Percentiles rank a stretch among this genome's conserved stretches.
Evolutionary conservation across 1,140 invertebrate genomes (phyloP).

Genomic region (Amphibalanus amphitrite): DNA sequence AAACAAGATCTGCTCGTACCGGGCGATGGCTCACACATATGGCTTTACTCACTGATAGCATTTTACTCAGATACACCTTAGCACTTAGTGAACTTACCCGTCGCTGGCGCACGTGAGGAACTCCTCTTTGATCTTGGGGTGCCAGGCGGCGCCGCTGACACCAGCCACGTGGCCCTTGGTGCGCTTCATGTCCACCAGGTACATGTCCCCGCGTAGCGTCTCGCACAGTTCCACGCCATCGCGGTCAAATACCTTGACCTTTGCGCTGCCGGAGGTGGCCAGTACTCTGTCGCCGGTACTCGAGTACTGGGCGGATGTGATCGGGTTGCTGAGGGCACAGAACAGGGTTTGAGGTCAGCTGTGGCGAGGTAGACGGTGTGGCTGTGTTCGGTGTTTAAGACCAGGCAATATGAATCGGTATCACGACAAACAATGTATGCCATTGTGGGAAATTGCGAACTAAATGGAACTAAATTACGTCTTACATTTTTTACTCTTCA

Average conservation of each 20-base stretch:
- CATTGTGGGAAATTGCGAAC: too few species aligned
- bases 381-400: too few species aligned
- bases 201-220: constrained; percentile 87
- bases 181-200: constrained; percentile 78
- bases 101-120: constrained; percentile 90
- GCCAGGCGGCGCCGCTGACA: constrained; percentile 80
- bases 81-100: constrained; percentile 23
- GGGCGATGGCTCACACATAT: too few species aligned
- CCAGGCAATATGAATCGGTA: too few species aligned
- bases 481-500: too few species aligned
- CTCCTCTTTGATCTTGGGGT: constrained; percentile 76
- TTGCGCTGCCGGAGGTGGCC: constrained; percentile 68
- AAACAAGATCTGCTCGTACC: too few species aligned
- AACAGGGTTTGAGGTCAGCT: too few species aligned
- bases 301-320: constrained; percentile 77
- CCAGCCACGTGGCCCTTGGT: constrained; percentile 93
- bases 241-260: constrained; percentile 82
- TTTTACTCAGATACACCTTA: too few species aligned
- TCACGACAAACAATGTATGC: too few species aligned
- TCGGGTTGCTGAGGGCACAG: constrained; percentile 47
- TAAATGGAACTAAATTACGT: too few species aligned
- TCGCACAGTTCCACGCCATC: constrained; percentile 92
- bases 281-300: constrained; percentile 85
- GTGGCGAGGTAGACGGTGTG: too few species aligned
- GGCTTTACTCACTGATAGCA: too few species aligned